These are phyloP conservation scores for Drosophila cognata DNA, from an alignment of 2,888 invertebrate genomes.

Conservation along the genomic window DNA sequence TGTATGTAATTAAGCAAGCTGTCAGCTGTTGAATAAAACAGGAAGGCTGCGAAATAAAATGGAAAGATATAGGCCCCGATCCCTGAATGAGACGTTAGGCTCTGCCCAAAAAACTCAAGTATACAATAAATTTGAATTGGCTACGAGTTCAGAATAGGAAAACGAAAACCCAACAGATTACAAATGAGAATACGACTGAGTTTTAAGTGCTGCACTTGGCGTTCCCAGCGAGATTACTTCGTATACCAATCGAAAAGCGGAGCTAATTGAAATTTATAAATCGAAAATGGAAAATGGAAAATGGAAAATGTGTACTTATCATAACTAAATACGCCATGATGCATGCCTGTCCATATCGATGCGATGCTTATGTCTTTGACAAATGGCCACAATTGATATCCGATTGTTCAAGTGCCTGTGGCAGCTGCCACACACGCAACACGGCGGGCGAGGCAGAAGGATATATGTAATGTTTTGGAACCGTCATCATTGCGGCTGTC, in stretches of 20 bases:
- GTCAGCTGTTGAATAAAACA: conserved; percentile 42
- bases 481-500: conserved; percentile 66
- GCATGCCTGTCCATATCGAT: conserved; percentile 33
- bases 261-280: conserved; percentile 45
- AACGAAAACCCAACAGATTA: conserved; percentile 54
- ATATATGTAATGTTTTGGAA: conserved; percentile 35
- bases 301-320: conserved; percentile 48
- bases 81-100: conserved; percentile 39
- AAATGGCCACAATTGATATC: conserved; percentile 49
- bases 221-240: conserved; percentile 9
- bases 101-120: conserved; percentile 60
- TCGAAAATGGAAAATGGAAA: conserved; percentile 48
- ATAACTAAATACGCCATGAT: conserved; percentile 52
- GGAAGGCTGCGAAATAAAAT: conserved; percentile 29
- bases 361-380: conserved; percentile 32
- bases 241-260: conserved; percentile 11
- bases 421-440: conserved; percentile 20
- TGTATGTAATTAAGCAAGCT: conserved; percentile 42
- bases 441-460: background rate
- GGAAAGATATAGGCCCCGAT: conserved; percentile 8
- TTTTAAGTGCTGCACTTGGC: conserved; percentile 67
- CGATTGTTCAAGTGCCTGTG: conserved; percentile 57
- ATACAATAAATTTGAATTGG: conserved; percentile 61
- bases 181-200: conserved; percentile 53
- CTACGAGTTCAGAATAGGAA: conserved; percentile 70